These are phyloP conservation scores for Stenolophus ochropezus DNA, from an alignment of 2,888 invertebrate species.

Conservation along the genomic window DNA sequence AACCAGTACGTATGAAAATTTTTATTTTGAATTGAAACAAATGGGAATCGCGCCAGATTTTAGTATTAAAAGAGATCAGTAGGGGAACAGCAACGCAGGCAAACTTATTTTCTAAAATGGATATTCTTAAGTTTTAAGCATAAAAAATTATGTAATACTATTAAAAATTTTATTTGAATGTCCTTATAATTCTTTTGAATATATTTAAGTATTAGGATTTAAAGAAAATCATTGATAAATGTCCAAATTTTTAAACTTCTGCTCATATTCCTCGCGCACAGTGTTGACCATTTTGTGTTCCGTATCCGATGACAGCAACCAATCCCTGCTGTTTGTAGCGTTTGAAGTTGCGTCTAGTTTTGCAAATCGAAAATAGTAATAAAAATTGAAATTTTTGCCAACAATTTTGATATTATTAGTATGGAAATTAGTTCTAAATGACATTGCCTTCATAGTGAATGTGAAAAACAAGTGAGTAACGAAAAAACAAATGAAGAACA, in stretches of 20 bases:
- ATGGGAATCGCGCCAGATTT: background rate
- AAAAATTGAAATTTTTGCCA: constrained; percentile 43
- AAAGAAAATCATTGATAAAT: background rate
- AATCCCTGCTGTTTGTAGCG: constrained; percentile 52
- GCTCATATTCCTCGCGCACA: constrained; percentile 31
- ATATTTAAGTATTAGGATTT: background rate
- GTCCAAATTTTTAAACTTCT: background rate
- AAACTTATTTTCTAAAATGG: background rate
- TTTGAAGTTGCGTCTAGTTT: constrained; percentile 56
- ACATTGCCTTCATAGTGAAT: constrained; percentile 2
- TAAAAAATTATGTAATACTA: background rate
- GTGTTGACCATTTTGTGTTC: constrained; percentile 27
- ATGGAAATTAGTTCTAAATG: constrained; percentile 26
- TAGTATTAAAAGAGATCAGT: background rate
- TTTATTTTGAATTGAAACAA: background rate
- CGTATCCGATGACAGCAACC: constrained; percentile 41
- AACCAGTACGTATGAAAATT: background rate
- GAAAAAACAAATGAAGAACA: background rate
- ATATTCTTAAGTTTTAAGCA: background rate
- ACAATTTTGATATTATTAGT: constrained; percentile 35
- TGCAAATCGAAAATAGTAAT: constrained; percentile 53
- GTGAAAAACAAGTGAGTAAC: constrained; percentile 32
- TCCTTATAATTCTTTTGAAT: background rate
- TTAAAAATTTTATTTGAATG: background rate
- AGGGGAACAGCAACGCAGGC: background rate